Percentiles rank a stretch among this genome's conserved stretches.
Evolutionary conservation across 2,797 vertebrate genomes (phyloP).

Genomic region (Arremon brunneinucha): DNA sequence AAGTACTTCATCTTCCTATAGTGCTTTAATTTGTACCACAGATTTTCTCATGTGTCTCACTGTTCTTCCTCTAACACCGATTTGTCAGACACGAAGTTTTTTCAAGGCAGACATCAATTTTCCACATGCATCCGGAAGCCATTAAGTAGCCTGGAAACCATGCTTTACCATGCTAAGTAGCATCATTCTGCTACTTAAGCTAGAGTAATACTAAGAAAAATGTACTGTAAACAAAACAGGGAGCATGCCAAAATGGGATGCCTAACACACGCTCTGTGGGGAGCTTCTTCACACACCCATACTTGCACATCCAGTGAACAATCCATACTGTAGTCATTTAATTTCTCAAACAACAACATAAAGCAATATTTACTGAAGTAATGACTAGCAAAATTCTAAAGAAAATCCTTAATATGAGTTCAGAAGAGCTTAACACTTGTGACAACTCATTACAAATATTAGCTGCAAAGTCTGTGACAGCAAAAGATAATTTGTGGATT

Average conservation of each 20-base stretch:
- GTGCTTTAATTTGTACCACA: background rate
- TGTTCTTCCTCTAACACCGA: background rate
- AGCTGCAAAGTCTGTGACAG: background rate
- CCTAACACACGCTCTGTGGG: background rate
- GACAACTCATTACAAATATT: slow-evolving; percentile 26
- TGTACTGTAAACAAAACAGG: background rate
- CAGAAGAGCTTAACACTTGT: background rate
- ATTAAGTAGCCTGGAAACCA: background rate
- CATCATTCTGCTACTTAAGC: background rate
- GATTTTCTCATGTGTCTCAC: background rate
- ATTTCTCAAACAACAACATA: background rate
- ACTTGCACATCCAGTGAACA: background rate
- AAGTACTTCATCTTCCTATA: background rate
- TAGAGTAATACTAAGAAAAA: background rate
- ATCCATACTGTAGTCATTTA: background rate
- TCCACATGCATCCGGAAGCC: background rate
- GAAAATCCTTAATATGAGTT: background rate
- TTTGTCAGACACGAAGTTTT: background rate
- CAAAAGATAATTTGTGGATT: background rate
- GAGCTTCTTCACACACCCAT: background rate
- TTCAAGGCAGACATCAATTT: background rate
- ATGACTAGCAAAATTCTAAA: background rate
- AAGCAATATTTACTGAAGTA: background rate
- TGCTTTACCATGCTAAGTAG: background rate
- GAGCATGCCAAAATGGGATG: background rate